phyloP scores from a whole-genome alignment of 23 tunicate species.

The Pegea sp. region DNA sequence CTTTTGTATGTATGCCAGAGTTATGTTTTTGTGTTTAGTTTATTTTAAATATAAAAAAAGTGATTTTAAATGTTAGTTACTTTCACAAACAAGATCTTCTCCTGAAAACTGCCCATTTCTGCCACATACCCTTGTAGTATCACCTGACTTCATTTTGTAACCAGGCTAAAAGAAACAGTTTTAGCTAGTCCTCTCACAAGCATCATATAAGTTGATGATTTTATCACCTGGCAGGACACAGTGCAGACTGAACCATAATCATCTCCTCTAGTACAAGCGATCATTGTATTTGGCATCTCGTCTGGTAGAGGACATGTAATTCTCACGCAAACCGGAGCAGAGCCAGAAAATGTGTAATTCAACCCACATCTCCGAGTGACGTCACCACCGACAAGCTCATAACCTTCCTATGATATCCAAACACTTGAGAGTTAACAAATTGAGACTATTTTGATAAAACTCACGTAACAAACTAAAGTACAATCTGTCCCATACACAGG shows the following conservation, averaged over 20 bases:
- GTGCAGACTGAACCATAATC: conserved; percentile 52
- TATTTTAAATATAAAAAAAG: neutral
- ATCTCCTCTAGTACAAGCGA: conserved; percentile 33
- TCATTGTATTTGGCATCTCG: conserved; percentile 31
- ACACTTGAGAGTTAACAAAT: neutral
- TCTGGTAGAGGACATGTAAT: conserved; percentile 65
- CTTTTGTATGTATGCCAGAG: too few species aligned
- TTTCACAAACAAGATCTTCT: conserved; percentile 1
- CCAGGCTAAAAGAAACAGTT: neutral
- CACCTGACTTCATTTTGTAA: neutral
- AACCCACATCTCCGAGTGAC: neutral
- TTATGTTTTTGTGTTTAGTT: too few species aligned
- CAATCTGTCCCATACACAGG: too few species aligned
- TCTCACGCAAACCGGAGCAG: neutral
- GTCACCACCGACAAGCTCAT: neutral
- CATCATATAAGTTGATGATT: too few species aligned
- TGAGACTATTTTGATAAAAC: neutral
- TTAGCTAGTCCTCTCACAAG: too few species aligned
- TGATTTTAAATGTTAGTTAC: neutral
- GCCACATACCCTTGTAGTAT: neutral
- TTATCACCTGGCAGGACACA: conserved; percentile 48
- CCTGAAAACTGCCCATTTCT: neutral
- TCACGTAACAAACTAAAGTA: too few species aligned
- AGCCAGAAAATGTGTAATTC: neutral
- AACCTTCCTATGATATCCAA: neutral